Evolutionary conservation across 2,888 invertebrate species (phyloP), one percentile per base, ranked within the genome.

Genomic region (Napeogenes inachia): DNA sequence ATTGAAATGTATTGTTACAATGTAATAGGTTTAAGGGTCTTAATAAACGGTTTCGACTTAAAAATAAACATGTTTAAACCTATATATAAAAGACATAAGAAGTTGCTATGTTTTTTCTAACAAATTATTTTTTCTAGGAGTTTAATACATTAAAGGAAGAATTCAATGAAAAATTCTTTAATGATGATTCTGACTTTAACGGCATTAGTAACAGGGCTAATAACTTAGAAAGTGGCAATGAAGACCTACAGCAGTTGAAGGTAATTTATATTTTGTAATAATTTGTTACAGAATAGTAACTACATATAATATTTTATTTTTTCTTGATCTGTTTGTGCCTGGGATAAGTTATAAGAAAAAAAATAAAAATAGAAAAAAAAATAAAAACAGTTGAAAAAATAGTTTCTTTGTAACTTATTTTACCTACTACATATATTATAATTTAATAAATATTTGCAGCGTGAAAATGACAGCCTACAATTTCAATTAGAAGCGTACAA

Each of bases 401-500:
- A 10, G 10, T 42, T 8, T 42, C 3, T 8, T 42, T 42, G 42
- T 42, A 42, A 42, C 10, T 3, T 42, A 42, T 42, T 42, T 42
- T 42, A 42, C 10, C 10, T 10, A 10, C 3, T 42, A 10, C 6
- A 30, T 47, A 3, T 13, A 12, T 8, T 4, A 50, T 47, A 47
- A 47, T 4, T 13, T 46, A 47, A 58, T 53, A n/a, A 42, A 50
- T 66, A 62, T 56, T 77, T 77, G 42, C 64, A 95, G 93, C 95
- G 96, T 66, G 98, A 98, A 80, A 98, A 98, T 79, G 97, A 98
- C 74, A 95, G 95, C 71, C 90, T 98, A 42, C 93, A 95, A 65
- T 98, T 97, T 84, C 97, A 97, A 87, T 83, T 98, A 74, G 98
- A 98, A 84, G 98, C 98, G 0, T 97, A 97, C 78, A 97, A 97